Base-by-base conservation (phyloP, 1,140 invertebrate genomes). In the Sitodiplosis mosellana region DNA sequence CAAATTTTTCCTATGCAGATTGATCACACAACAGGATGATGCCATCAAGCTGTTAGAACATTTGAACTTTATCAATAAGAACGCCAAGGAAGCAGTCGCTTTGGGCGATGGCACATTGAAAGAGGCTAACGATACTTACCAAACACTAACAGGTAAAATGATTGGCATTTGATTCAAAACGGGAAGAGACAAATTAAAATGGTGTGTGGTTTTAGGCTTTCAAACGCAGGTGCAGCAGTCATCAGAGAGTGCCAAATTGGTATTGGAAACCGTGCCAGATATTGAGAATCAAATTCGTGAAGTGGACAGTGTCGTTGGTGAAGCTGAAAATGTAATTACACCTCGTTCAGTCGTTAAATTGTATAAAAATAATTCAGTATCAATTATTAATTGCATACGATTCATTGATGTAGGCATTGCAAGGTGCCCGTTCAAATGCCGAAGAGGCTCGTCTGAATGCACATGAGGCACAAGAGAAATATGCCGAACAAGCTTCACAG, bases 151-250 rank as follows among this genome's bases (percentile, higher is more conserved):
- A 68, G 79, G 87, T 90, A 68, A 65, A 58, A 36, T 37, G 7
- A 14, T 14, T 2, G 37, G 6, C 14, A 45, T 2, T 46, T 15
- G 12, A 17, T 42, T 4, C 2, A 20, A 19, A 19, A 17, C 19
- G 2, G 3, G 15, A 11, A 42, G 2, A 4, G 19, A n/a, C 19
- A 42, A 10, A 12, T 18, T 49, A 18, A 43, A 18, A 33, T 18
- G 40, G 38, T 49, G 34, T n/a, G 27, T 27, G 10, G 10, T 5
- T 47, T 55, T 55, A 83, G 89, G 83, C 59, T 97, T 95, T 69
- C 87, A 94, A 60, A 75, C 81, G 38, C 76, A 90, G 65, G 88
- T 95, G 2, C 75, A 87, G 53, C 77, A 79, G 40, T 90, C 83
- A 48, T 78, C 80, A 41, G 63, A 72, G 33, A 74, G 80, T 34